These are phyloP conservation scores for Napeogenes inachia DNA, from an alignment of 2,888 invertebrate species.

Conservation along the genomic window DNA sequence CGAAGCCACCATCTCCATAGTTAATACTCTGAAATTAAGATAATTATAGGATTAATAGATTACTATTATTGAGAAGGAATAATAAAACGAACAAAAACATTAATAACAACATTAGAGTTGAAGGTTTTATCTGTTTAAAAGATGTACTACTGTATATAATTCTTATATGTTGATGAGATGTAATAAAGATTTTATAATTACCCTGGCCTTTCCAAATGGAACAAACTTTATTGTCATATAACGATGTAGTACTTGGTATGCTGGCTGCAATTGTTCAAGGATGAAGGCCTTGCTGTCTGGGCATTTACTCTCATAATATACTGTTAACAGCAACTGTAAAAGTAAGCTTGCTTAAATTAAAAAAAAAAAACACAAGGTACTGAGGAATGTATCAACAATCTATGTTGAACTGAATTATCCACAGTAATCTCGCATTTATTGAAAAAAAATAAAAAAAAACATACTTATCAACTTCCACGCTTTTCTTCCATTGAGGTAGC, in stretches of 20 bases:
- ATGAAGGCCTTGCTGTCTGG: conserved; percentile 79
- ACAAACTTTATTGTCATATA: conserved; percentile 73
- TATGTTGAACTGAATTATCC: background rate
- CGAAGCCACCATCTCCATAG: conserved; percentile 59
- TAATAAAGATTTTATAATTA: conserved; percentile 40
- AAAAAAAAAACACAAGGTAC: no score
- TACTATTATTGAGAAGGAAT: background rate
- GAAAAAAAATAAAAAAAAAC: no score
- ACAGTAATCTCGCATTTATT: no score
- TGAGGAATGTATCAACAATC: background rate
- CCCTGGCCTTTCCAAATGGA: conserved; percentile 81
- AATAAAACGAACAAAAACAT: background rate
- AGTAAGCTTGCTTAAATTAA: background rate
- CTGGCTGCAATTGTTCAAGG: conserved; percentile 70
- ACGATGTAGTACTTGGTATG: conserved; percentile 64
- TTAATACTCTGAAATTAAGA: conserved; percentile 51
- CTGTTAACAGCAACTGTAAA: conserved; percentile 59
- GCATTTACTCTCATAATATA: conserved; percentile 81
- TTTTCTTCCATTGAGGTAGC: no score
- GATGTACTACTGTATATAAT: no score
- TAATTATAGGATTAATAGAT: background rate
- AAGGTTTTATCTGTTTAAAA: background rate
- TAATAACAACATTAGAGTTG: background rate
- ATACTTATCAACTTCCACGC: no score
- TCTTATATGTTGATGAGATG: no score